phyloP scores from a whole-genome alignment of 2,797 vertebrate genomes.

The Fratercula arctica region DNA sequence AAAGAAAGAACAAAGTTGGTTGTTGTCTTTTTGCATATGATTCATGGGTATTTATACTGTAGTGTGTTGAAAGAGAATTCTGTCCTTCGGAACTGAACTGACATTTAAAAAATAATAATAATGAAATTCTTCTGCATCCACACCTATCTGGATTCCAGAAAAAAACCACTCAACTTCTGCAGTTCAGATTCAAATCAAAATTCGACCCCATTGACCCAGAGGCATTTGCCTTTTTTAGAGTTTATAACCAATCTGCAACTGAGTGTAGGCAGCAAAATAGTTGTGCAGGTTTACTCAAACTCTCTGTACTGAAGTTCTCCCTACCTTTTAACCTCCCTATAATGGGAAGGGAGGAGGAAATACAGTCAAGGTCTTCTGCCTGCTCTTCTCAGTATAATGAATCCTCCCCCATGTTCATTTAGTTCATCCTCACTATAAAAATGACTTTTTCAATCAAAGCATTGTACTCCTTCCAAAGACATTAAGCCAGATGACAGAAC shows the following conservation, averaged over 20 bases:
- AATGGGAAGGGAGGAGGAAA: constrained; percentile 18
- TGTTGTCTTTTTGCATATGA: background rate
- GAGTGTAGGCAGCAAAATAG: background rate
- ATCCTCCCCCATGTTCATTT: constrained; percentile 63
- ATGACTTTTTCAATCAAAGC: constrained; percentile 64
- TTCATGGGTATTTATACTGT: background rate
- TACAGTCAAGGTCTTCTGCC: constrained; percentile 53
- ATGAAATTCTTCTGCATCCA: background rate
- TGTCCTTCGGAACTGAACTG: constrained; percentile 32
- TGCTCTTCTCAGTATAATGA: constrained; percentile 45
- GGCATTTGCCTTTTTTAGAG: background rate
- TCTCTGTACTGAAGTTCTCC: background rate
- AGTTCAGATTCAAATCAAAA: background rate
- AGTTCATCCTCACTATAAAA: constrained; percentile 55
- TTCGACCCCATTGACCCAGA: background rate
- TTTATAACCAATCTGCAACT: background rate
- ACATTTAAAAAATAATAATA: constrained; percentile 31
- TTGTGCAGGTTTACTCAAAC: background rate
- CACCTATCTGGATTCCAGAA: background rate
- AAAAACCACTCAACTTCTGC: background rate
- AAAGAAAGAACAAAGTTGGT: background rate
- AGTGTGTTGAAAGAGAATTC: constrained; percentile 24
- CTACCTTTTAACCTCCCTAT: constrained; percentile 40
- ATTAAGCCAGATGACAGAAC: constrained; percentile 61
- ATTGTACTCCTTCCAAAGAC: constrained; percentile 67